phyloP scores from a whole-genome alignment of 2,888 invertebrate species.

The Drosophila helvetica region DNA sequence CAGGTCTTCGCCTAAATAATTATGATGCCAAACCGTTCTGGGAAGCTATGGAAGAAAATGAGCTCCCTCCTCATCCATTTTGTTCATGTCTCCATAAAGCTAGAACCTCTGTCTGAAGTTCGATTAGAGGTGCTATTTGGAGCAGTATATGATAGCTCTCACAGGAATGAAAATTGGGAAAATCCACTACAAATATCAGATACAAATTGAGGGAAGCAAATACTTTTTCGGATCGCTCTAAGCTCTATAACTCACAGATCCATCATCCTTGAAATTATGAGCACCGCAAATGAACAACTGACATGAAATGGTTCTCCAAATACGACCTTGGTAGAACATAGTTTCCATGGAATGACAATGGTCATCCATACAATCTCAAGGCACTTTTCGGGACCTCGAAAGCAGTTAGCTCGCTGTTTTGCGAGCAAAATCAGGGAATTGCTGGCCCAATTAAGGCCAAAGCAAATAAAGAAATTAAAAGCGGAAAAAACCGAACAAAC shows the following conservation, averaged over 20 bases:
- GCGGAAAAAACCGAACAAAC: conserved; percentile 7
- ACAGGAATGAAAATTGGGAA: too few species aligned
- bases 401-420: conserved; percentile 33
- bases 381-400: conserved; percentile 31
- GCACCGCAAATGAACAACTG: background rate
- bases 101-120: background rate
- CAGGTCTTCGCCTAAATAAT: conserved; percentile 3
- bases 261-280: background rate
- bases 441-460: conserved; percentile 55
- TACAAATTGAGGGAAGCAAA: too few species aligned
- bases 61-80: background rate
- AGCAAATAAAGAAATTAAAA: conserved; percentile 18
- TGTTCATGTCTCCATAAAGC: background rate
- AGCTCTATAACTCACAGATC: too few species aligned
- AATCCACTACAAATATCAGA: too few species aligned
- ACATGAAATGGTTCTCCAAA: background rate
- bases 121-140: too few species aligned
- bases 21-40: background rate
- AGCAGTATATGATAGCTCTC: too few species aligned
- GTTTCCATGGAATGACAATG: background rate
- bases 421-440: conserved; percentile 35
- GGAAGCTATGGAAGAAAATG: background rate
- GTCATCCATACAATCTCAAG: background rate
- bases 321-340: background rate
- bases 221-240: too few species aligned